Percentiles rank a stretch among this genome's conserved stretches.
phyloP scores from a whole-genome alignment of 2,888 invertebrate species.

The Corbicula japonica region DNA sequence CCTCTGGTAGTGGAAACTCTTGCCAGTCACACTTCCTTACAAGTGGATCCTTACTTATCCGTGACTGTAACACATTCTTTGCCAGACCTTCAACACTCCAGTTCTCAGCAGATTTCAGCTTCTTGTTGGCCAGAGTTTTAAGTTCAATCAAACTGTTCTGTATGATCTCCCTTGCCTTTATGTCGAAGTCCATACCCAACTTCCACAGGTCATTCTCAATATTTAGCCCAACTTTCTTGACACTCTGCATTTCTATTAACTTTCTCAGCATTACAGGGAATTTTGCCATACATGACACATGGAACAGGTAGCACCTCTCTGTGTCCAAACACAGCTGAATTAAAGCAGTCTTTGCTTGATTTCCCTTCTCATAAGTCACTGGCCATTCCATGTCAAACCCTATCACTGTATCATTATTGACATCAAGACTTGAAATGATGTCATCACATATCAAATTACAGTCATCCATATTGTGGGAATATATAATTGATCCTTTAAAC shows the following conservation, averaged over 20 bases:
- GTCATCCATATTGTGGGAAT: conserved; percentile 74
- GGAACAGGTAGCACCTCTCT: conserved; percentile 79
- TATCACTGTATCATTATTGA: conserved; percentile 46
- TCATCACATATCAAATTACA: conserved; percentile 79
- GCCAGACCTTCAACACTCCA: conserved; percentile 81
- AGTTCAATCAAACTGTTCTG: conserved; percentile 73
- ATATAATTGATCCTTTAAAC: conserved; percentile 72
- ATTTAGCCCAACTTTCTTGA: conserved; percentile 78
- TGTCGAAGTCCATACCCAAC: conserved; percentile 77
- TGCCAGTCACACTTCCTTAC: conserved; percentile 78
- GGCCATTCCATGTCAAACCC: conserved; percentile 83
- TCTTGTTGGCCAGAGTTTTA: conserved; percentile 73
- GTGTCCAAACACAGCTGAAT: conserved; percentile 75
- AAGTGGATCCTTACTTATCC: conserved; percentile 72
- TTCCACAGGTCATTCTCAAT: conserved; percentile 81
- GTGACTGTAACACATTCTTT: conserved; percentile 72
- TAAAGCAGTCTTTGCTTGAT: conserved; percentile 74
- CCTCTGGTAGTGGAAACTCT: conserved; percentile 74
- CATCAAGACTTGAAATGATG: conserved; percentile 55
- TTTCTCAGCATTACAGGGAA: conserved; percentile 72
- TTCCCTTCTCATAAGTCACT: conserved; percentile 74
- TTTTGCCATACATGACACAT: conserved; percentile 74
- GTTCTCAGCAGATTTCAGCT: conserved; percentile 74
- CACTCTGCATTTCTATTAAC: conserved; percentile 64
- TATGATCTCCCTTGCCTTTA: conserved; percentile 69